These are phyloP conservation scores for Cynocephalus volans DNA, from an alignment of 2,113 vertebrate species.

Conservation along the genomic window DNA sequence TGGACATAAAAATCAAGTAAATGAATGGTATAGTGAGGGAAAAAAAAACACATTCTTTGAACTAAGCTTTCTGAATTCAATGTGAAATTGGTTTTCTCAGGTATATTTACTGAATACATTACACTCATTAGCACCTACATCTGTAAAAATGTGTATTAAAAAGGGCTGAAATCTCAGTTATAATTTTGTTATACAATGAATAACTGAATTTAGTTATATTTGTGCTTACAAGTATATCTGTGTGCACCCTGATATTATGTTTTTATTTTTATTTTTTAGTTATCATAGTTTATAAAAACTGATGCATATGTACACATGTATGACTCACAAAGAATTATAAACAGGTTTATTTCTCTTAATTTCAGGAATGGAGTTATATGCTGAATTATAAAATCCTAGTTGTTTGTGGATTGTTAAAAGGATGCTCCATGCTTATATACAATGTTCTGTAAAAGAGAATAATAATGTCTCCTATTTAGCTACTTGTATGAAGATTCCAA, in stretches of 20 bases:
- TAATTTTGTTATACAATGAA: neutral
- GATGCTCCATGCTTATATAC: fast-evolving
- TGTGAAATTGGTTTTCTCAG: neutral
- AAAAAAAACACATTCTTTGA: constrained; percentile 62
- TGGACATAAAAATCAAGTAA: constrained; percentile 75
- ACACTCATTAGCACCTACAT: neutral
- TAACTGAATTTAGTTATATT: neutral
- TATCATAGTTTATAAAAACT: neutral
- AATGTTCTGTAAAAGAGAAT: neutral
- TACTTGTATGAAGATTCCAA: neutral
- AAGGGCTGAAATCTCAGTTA: neutral
- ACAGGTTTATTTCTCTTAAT: neutral
- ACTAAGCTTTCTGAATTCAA: constrained; percentile 52
- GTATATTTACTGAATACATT: neutral
- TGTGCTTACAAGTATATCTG: neutral
- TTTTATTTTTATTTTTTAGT: neutral
- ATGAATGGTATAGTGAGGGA: constrained; percentile 11
- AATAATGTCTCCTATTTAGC: neutral
- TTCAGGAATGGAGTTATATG: neutral
- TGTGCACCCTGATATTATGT: neutral
- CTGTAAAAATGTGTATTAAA: neutral
- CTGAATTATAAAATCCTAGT: neutral
- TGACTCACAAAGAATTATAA: neutral
- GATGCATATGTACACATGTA: neutral
- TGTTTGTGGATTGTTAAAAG: neutral